Base-by-base conservation (phyloP, 2,797 vertebrate species). In the Arremon aurantiirostris region DNA sequence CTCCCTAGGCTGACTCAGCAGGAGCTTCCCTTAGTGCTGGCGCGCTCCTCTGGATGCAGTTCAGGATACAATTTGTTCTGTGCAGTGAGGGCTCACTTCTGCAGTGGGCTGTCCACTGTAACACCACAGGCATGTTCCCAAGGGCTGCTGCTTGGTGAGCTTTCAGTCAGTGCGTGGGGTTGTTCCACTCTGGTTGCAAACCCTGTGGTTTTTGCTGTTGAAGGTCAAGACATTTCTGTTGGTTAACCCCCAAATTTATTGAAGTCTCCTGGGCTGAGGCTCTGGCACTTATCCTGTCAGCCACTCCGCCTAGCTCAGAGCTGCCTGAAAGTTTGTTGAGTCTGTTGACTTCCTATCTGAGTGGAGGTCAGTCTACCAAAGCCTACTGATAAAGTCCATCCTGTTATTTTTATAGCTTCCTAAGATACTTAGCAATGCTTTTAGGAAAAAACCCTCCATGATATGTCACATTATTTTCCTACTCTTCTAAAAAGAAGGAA, bases 11-110 rank as follows among this genome's bases (percentile, higher is more conserved):
- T 69, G 20, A 49, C 32, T 49, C 53, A 64, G 30, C 15, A 8
- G 5, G 27, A 23, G 17, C 23, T 84, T 84, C 28, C 28, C 50
- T 75, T 52, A 41, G 1, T 50, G 34, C 63, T 85, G 39, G 24
- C 11, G 0, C 0, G 2, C 27, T 61, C 17, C 26, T 76, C 37
- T 1, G 11, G 32, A 28, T 17, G 19, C 28, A 11, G 19, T 22
- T 63, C 39, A 52, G 26, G 0, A 0, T n/a, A 26, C 30, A 28
- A 1, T 79, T 76, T 49, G 22, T 47, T 72, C 63, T 80, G 11
- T 50, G 72, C 6, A 59, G 55, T 28, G 39, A 63, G 47, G 13
- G 10, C 23, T 85, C n/a, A 4, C 21, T 37, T 6, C 37, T 75
- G 37, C 41, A 42, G 35, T 2, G 1, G 32, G 21, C 4, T 61